These are phyloP conservation scores for Karalla daura DNA, from an alignment of 2,797 vertebrate species.

Conservation along the genomic window DNA sequence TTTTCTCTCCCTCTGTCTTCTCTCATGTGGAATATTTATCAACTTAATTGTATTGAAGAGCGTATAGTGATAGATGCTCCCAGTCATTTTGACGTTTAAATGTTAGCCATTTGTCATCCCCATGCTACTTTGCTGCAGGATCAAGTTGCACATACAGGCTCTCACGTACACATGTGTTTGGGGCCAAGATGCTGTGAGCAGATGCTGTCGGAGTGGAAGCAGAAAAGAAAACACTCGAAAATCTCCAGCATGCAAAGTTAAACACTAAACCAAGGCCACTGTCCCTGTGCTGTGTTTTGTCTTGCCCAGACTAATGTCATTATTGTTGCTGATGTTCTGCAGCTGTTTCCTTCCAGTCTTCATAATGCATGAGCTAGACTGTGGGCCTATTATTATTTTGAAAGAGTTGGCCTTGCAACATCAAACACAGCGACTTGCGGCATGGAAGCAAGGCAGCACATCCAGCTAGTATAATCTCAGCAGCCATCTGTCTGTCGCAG, in stretches of 20 bases:
- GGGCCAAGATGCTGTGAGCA: background rate
- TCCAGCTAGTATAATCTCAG: constrained; percentile 68
- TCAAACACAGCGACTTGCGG: constrained; percentile 72
- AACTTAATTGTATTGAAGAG: constrained; percentile 1
- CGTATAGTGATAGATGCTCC: background rate
- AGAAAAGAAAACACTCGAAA: constrained; percentile 15
- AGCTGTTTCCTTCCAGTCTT: constrained; percentile 66
- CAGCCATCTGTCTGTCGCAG: constrained; percentile 76
- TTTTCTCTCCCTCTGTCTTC: background rate
- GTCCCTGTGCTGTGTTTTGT: constrained; percentile 35
- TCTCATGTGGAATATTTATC: constrained; percentile 19
- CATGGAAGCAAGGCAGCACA: constrained; percentile 66
- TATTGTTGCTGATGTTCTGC: constrained; percentile 62
- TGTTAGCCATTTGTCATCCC: too few species aligned
- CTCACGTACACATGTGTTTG: background rate
- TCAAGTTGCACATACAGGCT: background rate
- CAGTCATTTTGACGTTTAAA: too few species aligned
- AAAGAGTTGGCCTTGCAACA: constrained; percentile 74
- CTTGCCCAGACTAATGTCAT: constrained; percentile 49
- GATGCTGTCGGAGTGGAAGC: background rate
- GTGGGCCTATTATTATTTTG: constrained; percentile 69
- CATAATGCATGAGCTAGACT: constrained; percentile 66
- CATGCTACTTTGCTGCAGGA: background rate
- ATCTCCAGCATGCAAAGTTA: constrained; percentile 31
- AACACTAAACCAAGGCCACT: constrained; percentile 42